phyloP scores from a whole-genome alignment of 2,113 vertebrate genomes.

The Hippocampus barbouri region DNA sequence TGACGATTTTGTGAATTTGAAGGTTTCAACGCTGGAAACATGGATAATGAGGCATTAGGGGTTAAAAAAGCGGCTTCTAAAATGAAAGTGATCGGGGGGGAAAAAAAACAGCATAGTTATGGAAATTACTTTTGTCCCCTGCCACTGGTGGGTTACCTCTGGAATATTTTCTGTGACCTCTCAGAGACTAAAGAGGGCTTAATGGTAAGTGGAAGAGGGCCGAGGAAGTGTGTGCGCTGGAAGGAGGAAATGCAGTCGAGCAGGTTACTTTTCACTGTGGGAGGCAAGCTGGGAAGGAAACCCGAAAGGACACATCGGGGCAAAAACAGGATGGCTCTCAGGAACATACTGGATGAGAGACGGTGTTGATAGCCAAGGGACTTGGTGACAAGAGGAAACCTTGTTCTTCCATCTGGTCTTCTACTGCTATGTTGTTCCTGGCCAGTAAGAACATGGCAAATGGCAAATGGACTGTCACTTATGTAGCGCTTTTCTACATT shows the following conservation, averaged over 20 bases:
- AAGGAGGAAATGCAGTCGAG: slow-evolving; percentile 43
- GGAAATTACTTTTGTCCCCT: slow-evolving; percentile 32
- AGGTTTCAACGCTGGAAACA: slow-evolving; percentile 21
- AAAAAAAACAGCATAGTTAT: slow-evolving; percentile 32
- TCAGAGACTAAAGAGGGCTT: slow-evolving; percentile 34
- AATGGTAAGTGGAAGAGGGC: slow-evolving; percentile 47
- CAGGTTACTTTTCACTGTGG: slow-evolving; percentile 31
- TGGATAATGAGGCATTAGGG: slow-evolving; percentile 39
- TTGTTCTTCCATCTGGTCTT: slow-evolving; percentile 31
- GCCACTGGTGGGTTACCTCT: slow-evolving; percentile 38
- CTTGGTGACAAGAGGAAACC: slow-evolving; percentile 43
- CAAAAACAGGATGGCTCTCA: slow-evolving; percentile 64
- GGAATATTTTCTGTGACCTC: slow-evolving; percentile 59
- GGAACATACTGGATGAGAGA: slow-evolving; percentile 55
- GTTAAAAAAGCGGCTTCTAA: slow-evolving; percentile 22
- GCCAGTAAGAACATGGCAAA: slow-evolving; percentile 1
- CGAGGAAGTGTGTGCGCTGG: slow-evolving; percentile 42
- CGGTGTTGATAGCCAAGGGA: slow-evolving; percentile 36
- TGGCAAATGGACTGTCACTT: no score
- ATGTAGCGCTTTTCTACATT: no score
- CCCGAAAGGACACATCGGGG: slow-evolving; percentile 44
- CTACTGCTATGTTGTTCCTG: slow-evolving; percentile 9
- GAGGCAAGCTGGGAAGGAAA: slow-evolving; percentile 50
- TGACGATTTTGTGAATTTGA: slow-evolving; percentile 8
- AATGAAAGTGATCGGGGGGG: slow-evolving; percentile 24